These are phyloP conservation scores for Drosophila carrolli DNA, from an alignment of 1,140 invertebrate species.

Conservation along the genomic window DNA sequence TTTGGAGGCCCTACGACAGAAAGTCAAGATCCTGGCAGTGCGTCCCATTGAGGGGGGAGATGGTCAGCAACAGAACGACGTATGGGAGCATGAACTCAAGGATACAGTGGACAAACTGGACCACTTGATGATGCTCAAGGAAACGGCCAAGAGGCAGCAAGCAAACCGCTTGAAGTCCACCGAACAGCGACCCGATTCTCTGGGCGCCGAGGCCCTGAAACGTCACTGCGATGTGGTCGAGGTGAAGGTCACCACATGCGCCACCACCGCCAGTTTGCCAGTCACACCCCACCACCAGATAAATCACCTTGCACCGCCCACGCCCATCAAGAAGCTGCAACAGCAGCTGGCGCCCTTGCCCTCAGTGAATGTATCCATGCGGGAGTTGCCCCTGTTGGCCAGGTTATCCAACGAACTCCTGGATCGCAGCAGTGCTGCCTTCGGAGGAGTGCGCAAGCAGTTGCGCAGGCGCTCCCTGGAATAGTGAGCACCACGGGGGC, in stretches of 20 bases:
- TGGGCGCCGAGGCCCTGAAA: conserved; percentile 72
- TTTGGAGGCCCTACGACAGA: conserved; percentile 85
- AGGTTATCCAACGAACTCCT: conserved; percentile 77
- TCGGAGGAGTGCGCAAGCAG: conserved; percentile 59
- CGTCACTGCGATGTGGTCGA: conserved; percentile 58
- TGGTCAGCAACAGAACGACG: conserved; percentile 86
- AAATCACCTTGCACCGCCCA: conserved; percentile 34
- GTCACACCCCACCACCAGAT: conserved; percentile 71
- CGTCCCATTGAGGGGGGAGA: conserved; percentile 88
- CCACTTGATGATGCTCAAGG: conserved; percentile 87
- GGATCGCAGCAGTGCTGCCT: conserved; percentile 66
- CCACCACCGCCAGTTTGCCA: conserved; percentile 63
- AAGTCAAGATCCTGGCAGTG: conserved; percentile 87
- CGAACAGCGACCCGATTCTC: conserved; percentile 64
- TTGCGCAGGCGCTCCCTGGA: conserved; percentile 75
- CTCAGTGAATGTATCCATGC: conserved; percentile 82
- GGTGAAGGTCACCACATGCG: conserved; percentile 34
- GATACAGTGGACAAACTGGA: conserved; percentile 88
- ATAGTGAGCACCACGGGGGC: conserved; percentile 40
- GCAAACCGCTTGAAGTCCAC: conserved; percentile 46
- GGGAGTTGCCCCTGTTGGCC: conserved; percentile 78
- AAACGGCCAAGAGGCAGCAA: conserved; percentile 63
- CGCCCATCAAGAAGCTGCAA: conserved; percentile 74
- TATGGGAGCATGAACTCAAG: conserved; percentile 88
- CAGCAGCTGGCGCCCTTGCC: conserved; percentile 78